Conservation (phyloP, 2,888 invertebrate genomes). For the Leptinotarsa juncta region DNA sequence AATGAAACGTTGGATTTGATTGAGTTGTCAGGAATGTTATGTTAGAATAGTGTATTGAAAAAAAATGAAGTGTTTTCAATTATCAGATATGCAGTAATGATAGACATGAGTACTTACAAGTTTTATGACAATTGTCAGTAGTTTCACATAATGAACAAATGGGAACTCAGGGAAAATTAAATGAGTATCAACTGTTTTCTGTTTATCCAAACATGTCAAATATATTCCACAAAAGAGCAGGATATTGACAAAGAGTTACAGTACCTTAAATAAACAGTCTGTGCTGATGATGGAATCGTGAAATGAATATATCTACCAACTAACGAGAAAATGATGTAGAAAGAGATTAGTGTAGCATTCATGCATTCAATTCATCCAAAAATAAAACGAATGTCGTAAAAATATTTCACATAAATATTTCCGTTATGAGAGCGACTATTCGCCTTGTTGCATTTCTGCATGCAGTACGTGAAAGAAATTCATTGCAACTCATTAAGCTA, state of each 20-base stretch:
- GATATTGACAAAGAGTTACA: constrained; percentile 23
- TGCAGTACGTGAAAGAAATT: neutral
- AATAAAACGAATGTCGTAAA: constrained; percentile 19
- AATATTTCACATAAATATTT: constrained; percentile 36
- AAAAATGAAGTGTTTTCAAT: too few species aligned
- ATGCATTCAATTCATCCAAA: constrained; percentile 14
- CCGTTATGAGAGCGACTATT: constrained; percentile 1
- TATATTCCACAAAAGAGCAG: constrained; percentile 1
- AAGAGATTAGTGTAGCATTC: constrained; percentile 23
- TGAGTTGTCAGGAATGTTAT: too few species aligned
- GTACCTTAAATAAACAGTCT: constrained; percentile 39
- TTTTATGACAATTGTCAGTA: too few species aligned
- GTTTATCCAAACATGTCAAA: neutral
- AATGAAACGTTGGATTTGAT: too few species aligned
- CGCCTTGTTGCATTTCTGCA: neutral
- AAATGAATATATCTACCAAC: constrained; percentile 32
- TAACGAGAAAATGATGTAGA: constrained; percentile 23
- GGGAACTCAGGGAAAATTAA: neutral
- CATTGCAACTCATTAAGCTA: neutral
- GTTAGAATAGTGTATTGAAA: too few species aligned
- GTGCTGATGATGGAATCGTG: constrained; percentile 39
- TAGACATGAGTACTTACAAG: too few species aligned
- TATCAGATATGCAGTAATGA: too few species aligned
- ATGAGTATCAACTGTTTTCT: too few species aligned
- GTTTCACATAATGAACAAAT: neutral